A percentile compares a stretch with the other conserved stretches of the same genome.
phyloP scores from a whole-genome alignment of 2,888 invertebrate genomes.

The Ennomos fuscantarius region DNA sequence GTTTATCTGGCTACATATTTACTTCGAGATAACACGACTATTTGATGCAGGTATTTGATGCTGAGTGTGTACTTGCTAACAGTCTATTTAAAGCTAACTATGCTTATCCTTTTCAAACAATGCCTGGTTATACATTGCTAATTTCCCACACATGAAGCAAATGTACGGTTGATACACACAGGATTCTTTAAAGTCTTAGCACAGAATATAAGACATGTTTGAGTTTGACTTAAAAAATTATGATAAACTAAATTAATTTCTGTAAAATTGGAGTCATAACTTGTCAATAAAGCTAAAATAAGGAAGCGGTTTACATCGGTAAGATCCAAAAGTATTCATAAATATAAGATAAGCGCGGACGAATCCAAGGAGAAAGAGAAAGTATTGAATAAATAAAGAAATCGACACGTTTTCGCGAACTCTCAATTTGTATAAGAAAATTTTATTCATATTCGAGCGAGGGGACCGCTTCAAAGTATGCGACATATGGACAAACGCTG shows the following conservation, averaged over 20 bases:
- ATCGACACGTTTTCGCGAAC: slow-evolving; percentile 81
- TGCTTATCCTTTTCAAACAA: slow-evolving; percentile 31
- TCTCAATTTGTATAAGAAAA: slow-evolving; percentile 79
- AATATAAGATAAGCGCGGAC: slow-evolving; percentile 72
- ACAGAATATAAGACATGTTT: too few species aligned
- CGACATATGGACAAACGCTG: slow-evolving; percentile 71
- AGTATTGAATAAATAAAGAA: slow-evolving; percentile 82
- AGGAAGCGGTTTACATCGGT: slow-evolving; percentile 60
- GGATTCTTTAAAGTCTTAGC: too few species aligned
- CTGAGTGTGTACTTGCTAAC: slow-evolving; percentile 9
- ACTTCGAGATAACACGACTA: too few species aligned
- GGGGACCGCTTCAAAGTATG: slow-evolving; percentile 69
- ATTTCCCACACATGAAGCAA: too few species aligned
- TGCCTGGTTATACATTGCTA: slow-evolving; percentile 1
- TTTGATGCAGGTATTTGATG: slow-evolving; percentile 1
- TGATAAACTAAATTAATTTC: too few species aligned
- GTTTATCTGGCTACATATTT: too few species aligned
- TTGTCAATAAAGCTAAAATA: slow-evolving; percentile 53
- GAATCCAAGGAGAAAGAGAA: slow-evolving; percentile 70
- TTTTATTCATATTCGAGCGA: slow-evolving; percentile 78
- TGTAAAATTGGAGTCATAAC: slow-evolving; percentile 10
- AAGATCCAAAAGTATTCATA: slow-evolving; percentile 71
- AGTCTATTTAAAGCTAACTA: slow-evolving; percentile 20
- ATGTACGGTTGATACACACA: too few species aligned
- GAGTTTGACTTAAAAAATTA: too few species aligned